Evolutionary conservation across 1,140 invertebrate species (phyloP), one percentile per base, ranked within the genome.

Genomic region (Drosophila leontia): DNA sequence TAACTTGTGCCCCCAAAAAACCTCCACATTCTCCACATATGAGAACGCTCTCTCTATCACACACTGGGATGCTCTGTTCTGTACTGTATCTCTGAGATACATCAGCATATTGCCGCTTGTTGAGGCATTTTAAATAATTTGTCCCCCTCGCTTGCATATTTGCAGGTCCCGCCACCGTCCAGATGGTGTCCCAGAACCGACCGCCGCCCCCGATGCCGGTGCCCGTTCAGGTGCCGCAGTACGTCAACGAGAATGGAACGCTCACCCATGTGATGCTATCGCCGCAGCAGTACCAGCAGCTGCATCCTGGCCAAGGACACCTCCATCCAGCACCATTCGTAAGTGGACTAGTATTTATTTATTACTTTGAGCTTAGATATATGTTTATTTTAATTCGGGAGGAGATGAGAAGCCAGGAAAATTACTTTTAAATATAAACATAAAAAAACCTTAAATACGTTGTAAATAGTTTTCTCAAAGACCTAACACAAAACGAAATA

Each of bases 171-270:
- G 96, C 97, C 81, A 96, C 96, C 65, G 96, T 97, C 62, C 95
- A 96, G 78, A 97, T 97, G 96, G 96, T 97, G 74, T 97, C 96
- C 67, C 96, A 95, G 67, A 96, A 95, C 93, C 95, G 95, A 55
- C 96, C 95, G 56, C 95, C 95, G 68, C 96, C 98, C 94, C 97
- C 97, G 57, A 97, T 98, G 91, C 96, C 97, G 93, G 96, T 98
- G 71, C 97, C 97, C 34, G 96, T 96, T 42, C 97, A 97, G 90
- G 97, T 98, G 93, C 95, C 98, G 75, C 97, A 97, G 92, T 97
- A 98, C 81, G 95, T 98, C 75, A 97, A 98, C 93, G 97, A 98
- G 93, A 96, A 95, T 92, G 96, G 97, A 59, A 96, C 96, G 62
- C 94, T 98, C 77, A 95, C 96, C 42, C 97, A 98, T 93, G 97